Base-by-base conservation (phyloP, 1,140 invertebrate genomes). In the Drosophila dunni region DNA sequence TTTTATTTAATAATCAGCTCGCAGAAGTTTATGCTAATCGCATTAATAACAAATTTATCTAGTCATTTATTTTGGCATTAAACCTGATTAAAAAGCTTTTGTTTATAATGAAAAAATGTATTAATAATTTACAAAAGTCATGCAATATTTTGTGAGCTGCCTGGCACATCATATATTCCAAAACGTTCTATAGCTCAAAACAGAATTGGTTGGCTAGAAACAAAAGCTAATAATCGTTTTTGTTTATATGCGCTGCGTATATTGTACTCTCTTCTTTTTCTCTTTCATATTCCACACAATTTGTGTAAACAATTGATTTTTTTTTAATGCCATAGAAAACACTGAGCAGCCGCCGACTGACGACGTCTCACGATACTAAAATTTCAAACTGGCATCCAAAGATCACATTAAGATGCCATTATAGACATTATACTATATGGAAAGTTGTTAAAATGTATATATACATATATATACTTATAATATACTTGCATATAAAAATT, bases 311-410 rank as follows among this genome's bases (percentile, higher is more conserved):
- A 89, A 67, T 75, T 17, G 63, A 48, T 61, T 81, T 81, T 81
- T 86, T 81, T 86, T 86, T 71, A 82, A 79, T 88, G 71, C 71
- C 65, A 61, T 73, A 36, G 33, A 65, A 79, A 86, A 85, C 82
- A 88, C 62, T 79, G 67, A 75, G 54, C 72, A 70, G 71, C 61
- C 58, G 36, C 51, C 45, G 51, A n/a, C 71, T 60, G 65, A 64
- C 72, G 60, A 65, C 45, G 53, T 48, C 61, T 81, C 56, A 63
- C 63, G 75, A 48, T 64, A 71, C 70, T 66, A 64, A 72, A 72
- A 81, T 62, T 33, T 40, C n/a, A 60, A 66, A 61, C 66, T 38
- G 11, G 48, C 71, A 71, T 64, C 42, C 42, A 40, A 68, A 68
- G 13, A 60, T 50, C 40, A 71, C 73, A 83, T 85, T 78, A 81